These are phyloP conservation scores for Nasonia oneida DNA, from an alignment of 2,888 invertebrate species.

Conservation along the genomic window DNA sequence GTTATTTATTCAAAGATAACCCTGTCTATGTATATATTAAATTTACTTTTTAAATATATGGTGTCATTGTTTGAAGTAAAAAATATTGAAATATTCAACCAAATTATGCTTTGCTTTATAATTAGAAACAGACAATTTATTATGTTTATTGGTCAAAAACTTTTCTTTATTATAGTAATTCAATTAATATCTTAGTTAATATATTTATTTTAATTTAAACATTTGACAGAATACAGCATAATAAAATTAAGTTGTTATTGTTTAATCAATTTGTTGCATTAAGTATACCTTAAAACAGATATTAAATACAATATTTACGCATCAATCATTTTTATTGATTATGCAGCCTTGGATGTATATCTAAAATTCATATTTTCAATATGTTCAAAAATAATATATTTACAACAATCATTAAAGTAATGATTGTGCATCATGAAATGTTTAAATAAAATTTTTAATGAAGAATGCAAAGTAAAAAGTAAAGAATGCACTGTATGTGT, in stretches of 20 bases:
- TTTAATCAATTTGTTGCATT: constrained; percentile 13
- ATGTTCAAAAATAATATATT: not conserved
- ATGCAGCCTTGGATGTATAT: no score
- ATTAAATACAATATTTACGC: not conserved
- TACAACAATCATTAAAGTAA: not conserved
- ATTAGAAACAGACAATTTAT: no score
- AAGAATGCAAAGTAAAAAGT: not conserved
- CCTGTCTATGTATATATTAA: not conserved
- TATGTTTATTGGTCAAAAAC: no score
- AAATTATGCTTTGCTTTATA: no score
- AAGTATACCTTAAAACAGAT: not conserved
- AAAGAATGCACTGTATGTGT: not conserved
- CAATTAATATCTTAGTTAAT: not conserved
- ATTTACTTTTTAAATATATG: constrained; percentile 18
- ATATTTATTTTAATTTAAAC: not conserved
- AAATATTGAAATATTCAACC: no score
- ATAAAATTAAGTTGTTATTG: constrained; percentile 1
- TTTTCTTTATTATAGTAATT: no score
- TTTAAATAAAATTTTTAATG: not conserved
- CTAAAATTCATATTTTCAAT: not conserved
- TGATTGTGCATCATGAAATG: not conserved
- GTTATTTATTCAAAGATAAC: not conserved
- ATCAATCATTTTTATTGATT: not conserved
- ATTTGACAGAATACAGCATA: not conserved
- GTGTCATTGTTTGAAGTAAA: no score